phyloP scores from a whole-genome alignment of 2,797 vertebrate genomes.

The Crypturellus tataupa region DNA sequence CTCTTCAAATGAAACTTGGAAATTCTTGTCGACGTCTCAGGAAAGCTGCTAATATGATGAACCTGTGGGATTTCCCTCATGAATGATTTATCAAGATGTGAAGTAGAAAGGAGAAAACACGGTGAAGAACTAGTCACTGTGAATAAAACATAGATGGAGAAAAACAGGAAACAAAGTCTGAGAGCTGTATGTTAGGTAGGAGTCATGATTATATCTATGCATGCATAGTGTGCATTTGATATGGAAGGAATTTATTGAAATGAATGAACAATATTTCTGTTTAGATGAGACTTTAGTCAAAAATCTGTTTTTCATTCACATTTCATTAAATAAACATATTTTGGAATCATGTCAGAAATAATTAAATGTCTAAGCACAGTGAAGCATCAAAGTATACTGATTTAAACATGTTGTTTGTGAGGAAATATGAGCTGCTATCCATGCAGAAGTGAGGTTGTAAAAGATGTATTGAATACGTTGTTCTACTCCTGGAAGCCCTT shows the following conservation, averaged over 20 bases:
- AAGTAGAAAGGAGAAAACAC: not conserved
- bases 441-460: not conserved
- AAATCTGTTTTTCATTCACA: not conserved
- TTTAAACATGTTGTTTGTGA: not conserved
- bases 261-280: not conserved
- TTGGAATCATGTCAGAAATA: conserved; percentile 2
- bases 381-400: not conserved
- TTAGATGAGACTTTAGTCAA: not conserved
- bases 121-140: not conserved
- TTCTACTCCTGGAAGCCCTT: not conserved
- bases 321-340: conserved; percentile 7
- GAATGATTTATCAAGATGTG: not conserved
- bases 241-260: not conserved
- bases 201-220: conserved; percentile 6
- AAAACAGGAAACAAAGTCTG: not conserved
- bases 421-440: not conserved
- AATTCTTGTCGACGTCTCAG: not conserved
- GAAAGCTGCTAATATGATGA: not conserved
- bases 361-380: not conserved
- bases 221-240: not conserved
- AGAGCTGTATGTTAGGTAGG: not conserved
- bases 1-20: not conserved
- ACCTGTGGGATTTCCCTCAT: not conserved
- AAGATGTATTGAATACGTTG: not conserved
- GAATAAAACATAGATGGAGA: conserved; percentile 38